Base-by-base conservation (phyloP, 2,113 vertebrate species). In the Rhea americana region DNA sequence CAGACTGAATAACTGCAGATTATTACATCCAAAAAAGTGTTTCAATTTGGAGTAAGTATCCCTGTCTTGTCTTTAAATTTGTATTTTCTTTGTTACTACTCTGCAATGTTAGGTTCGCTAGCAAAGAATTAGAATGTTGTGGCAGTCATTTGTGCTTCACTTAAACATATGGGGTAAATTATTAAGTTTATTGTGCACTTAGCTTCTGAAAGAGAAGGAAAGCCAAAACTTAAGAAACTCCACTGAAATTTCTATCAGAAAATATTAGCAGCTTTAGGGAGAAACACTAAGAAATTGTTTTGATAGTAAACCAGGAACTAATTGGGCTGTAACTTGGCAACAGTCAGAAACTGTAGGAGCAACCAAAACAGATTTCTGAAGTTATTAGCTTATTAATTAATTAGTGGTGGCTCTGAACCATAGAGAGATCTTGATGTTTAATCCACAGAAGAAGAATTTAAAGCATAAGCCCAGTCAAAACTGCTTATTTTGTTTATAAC, bases 251-350 rank as follows among this genome's bases (percentile, higher is more conserved):
- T 82, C 15, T 76, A n/a, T 2, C 16, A 87, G 87, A 63, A 90
- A 47, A 56, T 62, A 71, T 70, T 51, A 86, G 25, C 21, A n/a
- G 32, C 55, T 85, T 63, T 72, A 84, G 85, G 26, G 79, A 82
- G 47, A 80, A 80, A 65, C n/a, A 72, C 11, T 83, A 66, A 56
- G 48, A 80, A 68, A 9, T 75, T 87, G 77, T 90, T 95, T 91
- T 96, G 93, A 94, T 77, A 93, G 65, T 59, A 87, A 91, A 96
- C 56, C n/a, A 70, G 47, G 59, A 84, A 94, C 81, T 97, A 97
- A 97, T 94, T 87, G 68, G 79, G 26, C 74, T 89, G 53, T 95
- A 97, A 97, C 32, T 97, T 97, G 91, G 72, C 90, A 97, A 94
- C 61, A 97, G 70, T 67, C 67, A 91, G 48, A 93, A 65, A 82